Evolutionary conservation across 2,797 vertebrate species (phyloP).

Genomic region (Xerus rutilus): DNA sequence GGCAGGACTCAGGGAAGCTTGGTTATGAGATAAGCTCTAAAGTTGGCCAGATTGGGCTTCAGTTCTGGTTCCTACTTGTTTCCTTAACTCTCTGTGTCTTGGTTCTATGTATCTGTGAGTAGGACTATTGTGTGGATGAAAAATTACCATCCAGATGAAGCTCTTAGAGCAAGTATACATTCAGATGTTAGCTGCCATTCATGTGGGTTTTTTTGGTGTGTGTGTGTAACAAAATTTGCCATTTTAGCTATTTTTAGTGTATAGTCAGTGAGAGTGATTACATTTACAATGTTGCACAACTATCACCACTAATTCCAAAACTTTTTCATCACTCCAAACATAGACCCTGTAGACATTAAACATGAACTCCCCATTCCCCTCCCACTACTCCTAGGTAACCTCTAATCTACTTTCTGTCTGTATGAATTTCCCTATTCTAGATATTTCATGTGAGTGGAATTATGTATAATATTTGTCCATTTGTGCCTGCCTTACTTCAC

Average conservation of each 20-base stretch:
- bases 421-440: conserved; percentile 24
- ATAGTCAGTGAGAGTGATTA: neutral
- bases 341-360: conserved; percentile 9
- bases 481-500: conserved; percentile 3
- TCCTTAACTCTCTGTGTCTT: neutral
- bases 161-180: neutral
- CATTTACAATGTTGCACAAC: neutral
- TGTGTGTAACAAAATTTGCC: neutral
- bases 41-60: neutral
- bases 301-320: neutral
- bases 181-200: neutral
- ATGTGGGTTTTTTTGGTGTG: neutral
- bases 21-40: neutral
- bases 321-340: neutral
- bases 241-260: conserved; percentile 43
- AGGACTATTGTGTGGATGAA: neutral
- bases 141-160: neutral
- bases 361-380: neutral
- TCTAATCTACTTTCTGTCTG: conserved; percentile 45
- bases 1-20: neutral
- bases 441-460: neutral
- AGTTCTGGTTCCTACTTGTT: neutral
- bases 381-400: neutral
- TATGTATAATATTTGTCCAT: neutral
- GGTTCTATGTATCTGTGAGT: neutral